Conservation (phyloP, 2,113 vertebrate genomes). For the Epinephelus moara region DNA sequence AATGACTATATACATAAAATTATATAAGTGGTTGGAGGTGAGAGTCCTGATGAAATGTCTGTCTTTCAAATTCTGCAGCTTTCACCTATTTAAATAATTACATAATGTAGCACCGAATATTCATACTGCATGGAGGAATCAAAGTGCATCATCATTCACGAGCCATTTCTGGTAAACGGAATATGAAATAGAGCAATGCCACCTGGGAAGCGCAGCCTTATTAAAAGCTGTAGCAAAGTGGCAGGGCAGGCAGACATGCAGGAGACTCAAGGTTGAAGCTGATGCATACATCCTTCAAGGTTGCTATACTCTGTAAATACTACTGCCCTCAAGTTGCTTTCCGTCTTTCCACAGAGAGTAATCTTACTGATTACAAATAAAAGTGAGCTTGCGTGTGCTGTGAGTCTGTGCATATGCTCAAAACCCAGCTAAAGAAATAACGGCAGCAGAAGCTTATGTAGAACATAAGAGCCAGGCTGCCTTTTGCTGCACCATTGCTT, state of each 20-base stretch:
- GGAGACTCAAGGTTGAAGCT: slow-evolving; percentile 62
- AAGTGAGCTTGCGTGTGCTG: neutral
- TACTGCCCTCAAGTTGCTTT: slow-evolving; percentile 5
- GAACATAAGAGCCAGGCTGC: neutral
- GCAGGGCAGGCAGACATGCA: slow-evolving; percentile 28
- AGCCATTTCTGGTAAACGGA: slow-evolving; percentile 50
- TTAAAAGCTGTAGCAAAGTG: slow-evolving; percentile 62
- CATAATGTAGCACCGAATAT: neutral
- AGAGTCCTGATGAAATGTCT: neutral
- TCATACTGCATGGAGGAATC: neutral
- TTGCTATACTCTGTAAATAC: slow-evolving; percentile 43
- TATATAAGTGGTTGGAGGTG: neutral
- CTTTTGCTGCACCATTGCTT: neutral
- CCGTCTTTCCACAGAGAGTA: slow-evolving; percentile 10
- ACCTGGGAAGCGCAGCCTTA: slow-evolving; percentile 48
- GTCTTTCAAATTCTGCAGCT: slow-evolving; percentile 11
- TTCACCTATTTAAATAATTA: neutral
- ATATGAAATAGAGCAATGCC: slow-evolving; percentile 61
- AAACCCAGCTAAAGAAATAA: slow-evolving; percentile 14
- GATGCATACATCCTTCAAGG: slow-evolving; percentile 53
- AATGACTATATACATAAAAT: neutral
- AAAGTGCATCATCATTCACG: slow-evolving; percentile 19
- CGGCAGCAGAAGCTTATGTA: neutral
- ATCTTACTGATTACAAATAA: neutral
- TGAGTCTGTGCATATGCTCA: neutral